Percentiles rank a stretch among this genome's conserved stretches.
Evolutionary conservation across 2,888 invertebrate species (phyloP).

Genomic region (Drosophila sordidula): DNA sequence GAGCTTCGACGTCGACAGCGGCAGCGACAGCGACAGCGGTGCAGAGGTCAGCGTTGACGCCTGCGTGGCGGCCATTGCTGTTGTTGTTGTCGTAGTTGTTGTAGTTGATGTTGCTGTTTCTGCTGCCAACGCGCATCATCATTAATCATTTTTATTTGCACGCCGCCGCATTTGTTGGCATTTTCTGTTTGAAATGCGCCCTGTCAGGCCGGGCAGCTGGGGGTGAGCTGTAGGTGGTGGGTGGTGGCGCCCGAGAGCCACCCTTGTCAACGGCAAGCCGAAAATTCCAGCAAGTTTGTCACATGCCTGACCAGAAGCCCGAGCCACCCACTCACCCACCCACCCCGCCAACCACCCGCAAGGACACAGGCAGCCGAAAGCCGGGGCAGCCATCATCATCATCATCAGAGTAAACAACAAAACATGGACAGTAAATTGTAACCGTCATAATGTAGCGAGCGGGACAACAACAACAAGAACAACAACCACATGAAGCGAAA

Average conservation of each 20-base stretch:
- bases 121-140: constrained; percentile 76
- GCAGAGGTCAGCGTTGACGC: constrained; percentile 58
- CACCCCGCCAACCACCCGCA: constrained; percentile 42
- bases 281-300: constrained; percentile 72
- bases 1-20: constrained; percentile 20
- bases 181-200: constrained; percentile 73
- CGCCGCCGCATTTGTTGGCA: constrained; percentile 80
- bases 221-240: constrained; percentile 19
- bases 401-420: constrained; percentile 75
- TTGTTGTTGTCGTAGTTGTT: constrained; percentile 33
- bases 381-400: constrained; percentile 63
- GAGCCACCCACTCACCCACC: constrained; percentile 11
- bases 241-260: constrained; percentile 48
- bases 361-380: constrained; percentile 47
- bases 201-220: constrained; percentile 40
- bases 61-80: constrained; percentile 73
- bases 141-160: constrained; percentile 83
- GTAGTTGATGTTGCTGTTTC: constrained; percentile 42
- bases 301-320: constrained; percentile 57
- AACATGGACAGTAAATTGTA: constrained; percentile 80
- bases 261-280: constrained; percentile 67
- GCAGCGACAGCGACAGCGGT: constrained; percentile 23
- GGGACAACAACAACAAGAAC: constrained; percentile 40
- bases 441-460: constrained; percentile 74
- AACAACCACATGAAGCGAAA: constrained; percentile 36